phyloP scores from a whole-genome alignment of 2,888 invertebrate genomes.

The Hydropsyche betteni region DNA sequence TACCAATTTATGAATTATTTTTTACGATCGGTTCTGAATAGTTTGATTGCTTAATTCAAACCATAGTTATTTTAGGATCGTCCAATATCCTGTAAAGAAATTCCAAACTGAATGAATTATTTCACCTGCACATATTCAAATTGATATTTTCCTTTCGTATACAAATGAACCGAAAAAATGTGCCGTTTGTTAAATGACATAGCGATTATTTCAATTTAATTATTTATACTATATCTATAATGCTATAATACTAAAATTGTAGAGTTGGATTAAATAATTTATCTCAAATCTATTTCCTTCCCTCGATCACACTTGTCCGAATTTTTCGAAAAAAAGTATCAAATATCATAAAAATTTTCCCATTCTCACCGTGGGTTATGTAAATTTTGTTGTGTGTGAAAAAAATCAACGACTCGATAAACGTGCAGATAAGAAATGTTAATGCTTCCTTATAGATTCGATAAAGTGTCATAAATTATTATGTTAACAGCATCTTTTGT shows the following conservation, averaged over 20 bases:
- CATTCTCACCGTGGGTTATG: conserved; percentile 11
- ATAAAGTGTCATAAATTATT: conserved; percentile 28
- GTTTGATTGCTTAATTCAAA: conserved; percentile 43
- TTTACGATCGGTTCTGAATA: not conserved
- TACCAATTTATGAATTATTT: not conserved
- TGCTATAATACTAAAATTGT: not conserved
- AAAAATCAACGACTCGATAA: conserved; percentile 25
- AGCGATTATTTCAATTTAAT: not conserved
- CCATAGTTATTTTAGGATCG: conserved; percentile 44
- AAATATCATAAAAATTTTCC: conserved; percentile 23
- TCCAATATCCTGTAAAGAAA: conserved; percentile 39
- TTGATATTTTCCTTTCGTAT: conserved; percentile 6
- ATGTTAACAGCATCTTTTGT: conserved; percentile 22
- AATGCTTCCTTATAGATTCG: conserved; percentile 35
- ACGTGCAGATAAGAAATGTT: conserved; percentile 28
- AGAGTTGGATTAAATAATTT: not conserved
- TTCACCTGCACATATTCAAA: conserved; percentile 21
- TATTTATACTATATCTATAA: not conserved
- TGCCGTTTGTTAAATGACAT: too few relatives aligned
- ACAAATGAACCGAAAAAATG: not conserved
- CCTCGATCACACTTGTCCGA: conserved; percentile 14
- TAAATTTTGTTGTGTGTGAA: conserved; percentile 26
- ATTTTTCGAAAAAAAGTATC: conserved; percentile 25
- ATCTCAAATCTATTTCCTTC: conserved; percentile 19
- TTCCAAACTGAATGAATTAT: not conserved